phyloP scores from a whole-genome alignment of 2,797 vertebrate species.

The Bucorvus abyssinicus region DNA sequence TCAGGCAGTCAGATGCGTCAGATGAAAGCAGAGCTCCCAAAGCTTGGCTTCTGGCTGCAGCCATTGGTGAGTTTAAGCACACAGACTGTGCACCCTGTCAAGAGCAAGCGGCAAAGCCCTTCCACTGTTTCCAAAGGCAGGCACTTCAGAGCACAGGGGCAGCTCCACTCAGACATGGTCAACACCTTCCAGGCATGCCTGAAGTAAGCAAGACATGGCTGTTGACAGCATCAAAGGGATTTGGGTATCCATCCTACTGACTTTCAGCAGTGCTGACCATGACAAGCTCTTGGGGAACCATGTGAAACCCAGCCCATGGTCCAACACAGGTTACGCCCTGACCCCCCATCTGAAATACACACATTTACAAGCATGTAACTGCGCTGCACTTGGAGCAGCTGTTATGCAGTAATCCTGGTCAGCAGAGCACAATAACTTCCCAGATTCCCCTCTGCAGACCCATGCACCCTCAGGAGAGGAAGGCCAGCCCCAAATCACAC shows the following conservation, averaged over 20 bases:
- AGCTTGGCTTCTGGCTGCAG: background rate
- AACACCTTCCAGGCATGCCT: background rate
- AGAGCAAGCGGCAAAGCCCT: background rate
- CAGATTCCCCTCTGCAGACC: background rate
- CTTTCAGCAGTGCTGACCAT: background rate
- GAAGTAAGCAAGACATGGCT: background rate
- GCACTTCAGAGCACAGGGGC: rapidly evolving
- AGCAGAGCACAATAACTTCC: background rate
- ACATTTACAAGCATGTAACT: rapidly evolving
- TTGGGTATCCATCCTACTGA: background rate
- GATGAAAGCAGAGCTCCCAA: background rate
- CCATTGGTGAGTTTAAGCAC: background rate
- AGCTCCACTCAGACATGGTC: rapidly evolving
- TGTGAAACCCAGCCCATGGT: background rate
- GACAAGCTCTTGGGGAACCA: background rate
- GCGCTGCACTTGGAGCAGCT: background rate
- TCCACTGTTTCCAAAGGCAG: rapidly evolving
- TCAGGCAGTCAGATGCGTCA: background rate
- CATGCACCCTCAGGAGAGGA: background rate
- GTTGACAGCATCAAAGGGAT: background rate
- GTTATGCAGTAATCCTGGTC: background rate
- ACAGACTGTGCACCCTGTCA: background rate
- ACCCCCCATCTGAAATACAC: background rate
- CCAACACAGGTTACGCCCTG: rapidly evolving
- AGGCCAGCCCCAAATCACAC: background rate